Evolutionary conservation across 2,888 invertebrate genomes (phyloP), one percentile per base, ranked within the genome.

Genomic region (Hedychridium roseum): DNA sequence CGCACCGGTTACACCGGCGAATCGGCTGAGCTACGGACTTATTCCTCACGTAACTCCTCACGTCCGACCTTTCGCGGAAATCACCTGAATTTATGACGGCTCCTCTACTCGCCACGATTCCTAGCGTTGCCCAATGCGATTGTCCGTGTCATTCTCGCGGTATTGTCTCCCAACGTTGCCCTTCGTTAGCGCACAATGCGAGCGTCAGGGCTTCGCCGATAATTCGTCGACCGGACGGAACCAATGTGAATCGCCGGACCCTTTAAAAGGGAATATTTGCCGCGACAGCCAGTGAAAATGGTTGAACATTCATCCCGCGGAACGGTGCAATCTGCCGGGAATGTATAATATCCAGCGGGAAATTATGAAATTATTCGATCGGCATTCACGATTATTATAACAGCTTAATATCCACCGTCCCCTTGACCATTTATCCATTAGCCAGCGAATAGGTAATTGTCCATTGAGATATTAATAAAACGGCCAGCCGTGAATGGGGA

Each of bases 181-280:
- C 43, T 39, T 42, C 40, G 43, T 27, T 36, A n/a, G n/a, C 34
- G 40, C 7, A 30, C 47, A 23, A 40, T 26, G n/a, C 27, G n/a
- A n/a, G 41, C 27, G 28, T 26, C 39, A 15, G 47, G 16, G 34
- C 14, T 28, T 53, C 15, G 31, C 4, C 46, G 52, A 49, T 54
- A 50, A 62, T 49, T 50, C 48, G 34, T 43, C 36, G 39, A 40
- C 40, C 42, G 46, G 32, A 47, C 49, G 40, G 47, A 57, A 28
- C 46, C 46, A 60, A 63, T 51, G 50, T 41, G 54, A 46, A 57
- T 63, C 50, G 54, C 47, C 42, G 40, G 45, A 49, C 43, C 42
- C 36, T 41, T 40, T 45, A 40, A 43, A 55, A 45, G 40, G 37
- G 40, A 31, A 32, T 50, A 55, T 46, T 55, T 55, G 43, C 45